Evolutionary conservation across 2,888 invertebrate genomes (phyloP).

Genomic region (Luperina nickerlii): DNA sequence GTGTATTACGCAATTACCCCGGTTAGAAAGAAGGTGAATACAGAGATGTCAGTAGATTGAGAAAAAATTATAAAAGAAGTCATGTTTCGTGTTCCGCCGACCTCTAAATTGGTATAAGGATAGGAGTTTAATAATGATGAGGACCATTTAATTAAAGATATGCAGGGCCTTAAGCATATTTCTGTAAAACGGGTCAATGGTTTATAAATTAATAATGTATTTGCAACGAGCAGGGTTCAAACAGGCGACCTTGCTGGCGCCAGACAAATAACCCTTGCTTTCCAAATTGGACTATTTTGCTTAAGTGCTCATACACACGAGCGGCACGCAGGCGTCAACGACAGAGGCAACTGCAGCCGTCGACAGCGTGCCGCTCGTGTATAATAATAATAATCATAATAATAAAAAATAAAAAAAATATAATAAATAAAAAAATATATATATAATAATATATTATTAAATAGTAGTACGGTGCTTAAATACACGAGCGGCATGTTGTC

Average conservation of each 20-base stretch:
- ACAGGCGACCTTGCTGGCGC: background rate
- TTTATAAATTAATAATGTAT: background rate
- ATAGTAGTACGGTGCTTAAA: too few relatives aligned
- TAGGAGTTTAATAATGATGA: background rate
- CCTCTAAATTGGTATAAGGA: background rate
- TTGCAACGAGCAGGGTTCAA: background rate
- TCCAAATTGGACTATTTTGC: background rate
- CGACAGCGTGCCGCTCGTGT: background rate
- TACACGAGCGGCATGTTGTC: background rate
- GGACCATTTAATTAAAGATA: too few relatives aligned
- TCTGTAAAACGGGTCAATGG: background rate
- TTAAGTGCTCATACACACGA: background rate
- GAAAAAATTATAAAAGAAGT: background rate
- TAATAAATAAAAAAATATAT: too few relatives aligned
- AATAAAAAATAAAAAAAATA: too few relatives aligned
- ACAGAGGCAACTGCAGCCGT: background rate
- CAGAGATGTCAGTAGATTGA: background rate
- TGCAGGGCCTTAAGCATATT: background rate
- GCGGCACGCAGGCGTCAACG: background rate
- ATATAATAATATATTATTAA: too few relatives aligned
- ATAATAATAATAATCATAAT: too few relatives aligned
- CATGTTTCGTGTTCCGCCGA: background rate
- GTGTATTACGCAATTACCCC: background rate
- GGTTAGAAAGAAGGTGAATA: background rate
- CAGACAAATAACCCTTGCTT: background rate